Evolutionary conservation across 2,113 vertebrate genomes (phyloP).

Genomic region (Urocitellus parryii): DNA sequence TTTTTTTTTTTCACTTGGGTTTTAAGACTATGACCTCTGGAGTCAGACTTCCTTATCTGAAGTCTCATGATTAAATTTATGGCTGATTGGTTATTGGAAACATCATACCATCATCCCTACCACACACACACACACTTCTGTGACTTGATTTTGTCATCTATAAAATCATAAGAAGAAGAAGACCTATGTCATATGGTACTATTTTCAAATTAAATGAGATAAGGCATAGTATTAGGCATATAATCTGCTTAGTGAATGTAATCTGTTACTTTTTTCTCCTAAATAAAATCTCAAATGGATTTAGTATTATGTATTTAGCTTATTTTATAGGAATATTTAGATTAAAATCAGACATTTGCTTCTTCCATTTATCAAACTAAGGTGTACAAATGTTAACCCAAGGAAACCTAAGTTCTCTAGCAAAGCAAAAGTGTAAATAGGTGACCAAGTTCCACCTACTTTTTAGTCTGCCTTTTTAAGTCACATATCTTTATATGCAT

Average conservation of each 20-base stretch:
- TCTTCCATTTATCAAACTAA: conserved; percentile 10
- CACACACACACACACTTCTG: background rate
- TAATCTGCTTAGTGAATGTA: background rate
- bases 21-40: background rate
- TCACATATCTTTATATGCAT: background rate
- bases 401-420: background rate
- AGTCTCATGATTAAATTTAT: background rate
- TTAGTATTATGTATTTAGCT: background rate
- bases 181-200: background rate
- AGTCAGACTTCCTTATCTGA: background rate
- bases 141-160: background rate
- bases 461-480: background rate
- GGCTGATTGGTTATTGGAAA: background rate
- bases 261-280: background rate
- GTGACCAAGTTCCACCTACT: background rate
- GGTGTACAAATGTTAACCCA: background rate
- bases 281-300: background rate
- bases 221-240: background rate
- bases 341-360: background rate
- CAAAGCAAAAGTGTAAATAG: background rate
- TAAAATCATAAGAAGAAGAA: background rate
- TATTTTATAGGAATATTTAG: background rate
- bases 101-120: background rate
- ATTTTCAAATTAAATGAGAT: conserved; percentile 6
- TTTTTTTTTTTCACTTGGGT: background rate